Percentiles rank a stretch among this genome's conserved stretches.
Evolutionary conservation across 1,140 invertebrate species (phyloP).

Genomic region (Heliconius hermathena): DNA sequence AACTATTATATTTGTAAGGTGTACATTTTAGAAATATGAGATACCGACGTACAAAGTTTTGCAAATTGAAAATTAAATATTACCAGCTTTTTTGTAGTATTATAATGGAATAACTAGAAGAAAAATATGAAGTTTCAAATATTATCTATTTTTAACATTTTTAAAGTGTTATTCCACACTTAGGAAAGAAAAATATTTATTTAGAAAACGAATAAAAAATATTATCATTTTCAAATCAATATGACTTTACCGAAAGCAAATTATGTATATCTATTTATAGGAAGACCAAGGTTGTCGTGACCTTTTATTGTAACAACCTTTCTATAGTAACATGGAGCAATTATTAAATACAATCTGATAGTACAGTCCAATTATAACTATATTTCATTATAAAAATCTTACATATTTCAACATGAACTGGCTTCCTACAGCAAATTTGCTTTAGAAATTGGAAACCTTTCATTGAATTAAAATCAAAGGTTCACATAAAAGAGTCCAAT

Average conservation of each 20-base stretch:
- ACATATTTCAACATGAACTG: not conserved
- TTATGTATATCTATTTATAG: not conserved
- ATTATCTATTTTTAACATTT: not conserved
- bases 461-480: not conserved
- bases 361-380: not conserved
- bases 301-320: not conserved
- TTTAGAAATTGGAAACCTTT: not conserved
- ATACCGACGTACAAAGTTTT: too few relatives aligned
- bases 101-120: not conserved
- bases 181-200: too few relatives aligned
- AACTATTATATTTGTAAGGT: too few relatives aligned
- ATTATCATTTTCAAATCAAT: not conserved
- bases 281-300: not conserved
- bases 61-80: too few relatives aligned
- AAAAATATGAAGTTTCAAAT: not conserved
- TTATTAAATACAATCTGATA: not conserved
- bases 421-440: not conserved
- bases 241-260: not conserved
- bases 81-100: too few relatives aligned
- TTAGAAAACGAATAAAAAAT: not conserved
- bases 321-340: not conserved
- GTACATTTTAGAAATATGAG: too few relatives aligned
- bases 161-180: too few relatives aligned
- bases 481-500: not conserved
- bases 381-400: not conserved